Evolutionary conservation across 2,113 vertebrate species (phyloP).

Genomic region (Rhabdomys dilectus): DNA sequence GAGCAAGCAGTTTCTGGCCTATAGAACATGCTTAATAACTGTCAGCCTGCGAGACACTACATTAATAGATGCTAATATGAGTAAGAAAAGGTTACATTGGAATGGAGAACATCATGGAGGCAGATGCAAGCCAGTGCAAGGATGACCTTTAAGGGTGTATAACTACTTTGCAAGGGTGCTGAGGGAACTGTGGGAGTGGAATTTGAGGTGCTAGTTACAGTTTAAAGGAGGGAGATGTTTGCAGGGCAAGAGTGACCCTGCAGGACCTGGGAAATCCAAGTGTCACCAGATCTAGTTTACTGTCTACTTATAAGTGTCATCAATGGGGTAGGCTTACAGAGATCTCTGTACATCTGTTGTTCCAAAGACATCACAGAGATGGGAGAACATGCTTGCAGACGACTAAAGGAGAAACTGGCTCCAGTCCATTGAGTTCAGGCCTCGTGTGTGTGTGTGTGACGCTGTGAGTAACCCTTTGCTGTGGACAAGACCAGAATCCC

Average conservation of each 20-base stretch:
- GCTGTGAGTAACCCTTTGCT: accelerated
- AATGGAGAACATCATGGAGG: neutral
- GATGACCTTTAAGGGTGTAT: neutral
- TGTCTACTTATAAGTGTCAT: neutral
- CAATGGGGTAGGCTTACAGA: neutral
- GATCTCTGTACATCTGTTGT: no score
- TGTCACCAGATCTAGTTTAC: neutral
- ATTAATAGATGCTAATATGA: neutral
- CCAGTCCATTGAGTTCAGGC: neutral
- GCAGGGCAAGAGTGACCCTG: neutral
- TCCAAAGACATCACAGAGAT: neutral
- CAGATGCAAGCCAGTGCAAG: neutral
- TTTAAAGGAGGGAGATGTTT: neutral
- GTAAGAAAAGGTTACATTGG: neutral
- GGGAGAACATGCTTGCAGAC: accelerated
- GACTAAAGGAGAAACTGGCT: neutral
- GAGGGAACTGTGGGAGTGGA: no score
- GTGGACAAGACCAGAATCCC: neutral
- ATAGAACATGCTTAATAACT: neutral
- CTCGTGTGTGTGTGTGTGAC: no score
- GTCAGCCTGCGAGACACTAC: neutral
- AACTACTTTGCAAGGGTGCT: neutral
- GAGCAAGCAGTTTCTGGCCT: neutral
- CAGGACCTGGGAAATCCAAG: neutral
- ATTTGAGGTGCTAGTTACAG: neutral